Evolutionary conservation across 2,113 vertebrate genomes (phyloP).

Genomic region (Psephotus haematonotus): DNA sequence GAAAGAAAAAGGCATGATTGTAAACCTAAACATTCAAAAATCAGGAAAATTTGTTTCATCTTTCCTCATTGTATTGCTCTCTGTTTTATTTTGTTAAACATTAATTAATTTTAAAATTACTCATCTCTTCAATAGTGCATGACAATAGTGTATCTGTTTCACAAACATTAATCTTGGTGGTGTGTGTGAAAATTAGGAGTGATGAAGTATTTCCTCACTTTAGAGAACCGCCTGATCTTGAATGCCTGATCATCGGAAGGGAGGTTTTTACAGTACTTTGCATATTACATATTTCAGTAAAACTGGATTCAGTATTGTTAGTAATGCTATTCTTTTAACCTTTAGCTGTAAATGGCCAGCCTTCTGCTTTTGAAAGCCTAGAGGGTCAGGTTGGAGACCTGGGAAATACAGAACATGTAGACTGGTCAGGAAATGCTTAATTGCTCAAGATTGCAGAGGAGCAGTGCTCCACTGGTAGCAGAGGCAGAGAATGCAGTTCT

Average conservation of each 20-base stretch:
- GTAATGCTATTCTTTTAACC: neutral
- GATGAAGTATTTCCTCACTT: neutral
- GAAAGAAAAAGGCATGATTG: neutral
- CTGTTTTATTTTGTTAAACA: neutral
- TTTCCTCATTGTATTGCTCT: neutral
- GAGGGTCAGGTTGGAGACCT: fast-evolving
- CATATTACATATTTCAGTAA: neutral
- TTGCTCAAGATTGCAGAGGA: neutral
- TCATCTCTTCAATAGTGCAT: neutral
- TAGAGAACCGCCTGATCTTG: neutral
- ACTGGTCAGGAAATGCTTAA: neutral
- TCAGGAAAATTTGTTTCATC: neutral
- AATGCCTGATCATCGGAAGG: neutral
- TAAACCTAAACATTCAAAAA: neutral
- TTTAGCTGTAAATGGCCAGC: neutral
- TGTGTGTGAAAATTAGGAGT: neutral
- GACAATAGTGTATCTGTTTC: neutral
- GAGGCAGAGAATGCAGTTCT: neutral
- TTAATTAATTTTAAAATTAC: neutral
- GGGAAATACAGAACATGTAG: neutral
- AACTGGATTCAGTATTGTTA: neutral
- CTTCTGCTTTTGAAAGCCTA: neutral
- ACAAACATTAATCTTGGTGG: neutral
- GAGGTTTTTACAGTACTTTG: neutral
- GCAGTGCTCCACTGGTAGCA: neutral